Evolutionary conservation across 2,888 invertebrate species (phyloP), one percentile per base, ranked within the genome.

Genomic region (Conchocele bisecta): DNA sequence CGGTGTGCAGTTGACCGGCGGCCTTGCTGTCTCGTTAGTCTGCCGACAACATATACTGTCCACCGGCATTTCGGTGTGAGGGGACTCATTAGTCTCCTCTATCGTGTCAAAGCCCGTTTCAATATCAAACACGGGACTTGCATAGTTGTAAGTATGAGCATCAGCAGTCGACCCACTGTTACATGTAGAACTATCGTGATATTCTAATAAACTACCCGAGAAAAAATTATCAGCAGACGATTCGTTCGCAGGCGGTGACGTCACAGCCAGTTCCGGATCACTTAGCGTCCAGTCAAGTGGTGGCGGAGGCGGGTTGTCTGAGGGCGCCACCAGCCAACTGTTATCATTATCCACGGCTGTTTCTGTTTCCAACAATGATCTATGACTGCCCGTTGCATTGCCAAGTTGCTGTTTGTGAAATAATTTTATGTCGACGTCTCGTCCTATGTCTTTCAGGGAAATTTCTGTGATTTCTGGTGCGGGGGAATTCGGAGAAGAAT

Each of bases 381-480:
- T 51, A 33, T 51, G 51, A 5, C 33, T 15, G 35, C n/a, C 11
- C 13, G 35, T 9, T 13, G 31, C 31, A 11, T 51, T 35, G 20
- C 33, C n/a, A n/a, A n/a, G 31, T 29, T 79, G 79, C 24, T 80
- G 77, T 54, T 67, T 79, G 53, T 75, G 63, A 28, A 83, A 67
- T 11, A 79, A 76, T 4, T 79, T 79, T 24, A 82, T 65, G 35
- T 88, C 86, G 6, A 86, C 81, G 7, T 82, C 79, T 46, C 81
- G 81, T 26, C 83, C 80, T 2, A 88, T 79, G 33, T 88, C 83
- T 44, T 82, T 82, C 6, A 87, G 74, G 0, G 83, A 85, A 26
- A 88, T 83, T 67, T 86, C 86, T n/a, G 82, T 85, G 11, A 88
- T 87, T 26, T 83, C 56, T 11, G 78, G 78, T 3, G 71, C 75